Evolutionary conservation across 1,140 invertebrate species (phyloP), one percentile per base, ranked within the genome.

Genomic region (Zaprionus inermis): DNA sequence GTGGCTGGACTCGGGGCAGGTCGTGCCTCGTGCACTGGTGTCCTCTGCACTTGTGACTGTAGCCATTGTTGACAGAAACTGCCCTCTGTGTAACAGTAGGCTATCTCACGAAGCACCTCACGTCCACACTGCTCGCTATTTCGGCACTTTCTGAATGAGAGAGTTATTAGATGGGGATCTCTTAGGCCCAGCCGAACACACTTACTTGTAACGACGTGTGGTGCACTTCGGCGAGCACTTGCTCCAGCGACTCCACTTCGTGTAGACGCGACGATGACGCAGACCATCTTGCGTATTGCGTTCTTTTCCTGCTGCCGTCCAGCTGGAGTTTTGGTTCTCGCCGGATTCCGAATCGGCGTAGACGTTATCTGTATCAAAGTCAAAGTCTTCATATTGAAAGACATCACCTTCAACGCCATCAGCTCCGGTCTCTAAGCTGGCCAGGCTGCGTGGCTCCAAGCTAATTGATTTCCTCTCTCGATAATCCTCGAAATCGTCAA

Each of bases 21-120:
- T 18, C 81, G 61, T 12, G 88, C 57, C 36, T 91, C 90, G 16
- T 81, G 91, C 38, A 84, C 65, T 0, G 83, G 84, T 0, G 72
- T 46, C 24, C 90, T 91, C 28, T 91, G 85, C 0, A 79, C 81
- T 44, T 91, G 91, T 0, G 84, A 78, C 38, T 95, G 94, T 30
- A 97, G 94, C 95, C 95, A 96, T 51, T 93, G 94, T 86, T 97
- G 95, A 91, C 97, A 97, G 71, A 94, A 95, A 65, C 95, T 96
- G 46, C 95, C 96, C 80, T 96, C 95, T 2, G 95, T 93, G 86
- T 97, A 97, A 85, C 97, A 98, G 78, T 96, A 97, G 6, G 97
- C 96, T 3, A 95, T 96, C 91, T 98, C 95, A 71, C 95, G 94
- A 72, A 97, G 94, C 51, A 96, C 94, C 84, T 96, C 95, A 38